Evolutionary conservation across 1,140 invertebrate species (phyloP), one percentile per base, ranked within the genome.

Genomic region (Eueides isabella): DNA sequence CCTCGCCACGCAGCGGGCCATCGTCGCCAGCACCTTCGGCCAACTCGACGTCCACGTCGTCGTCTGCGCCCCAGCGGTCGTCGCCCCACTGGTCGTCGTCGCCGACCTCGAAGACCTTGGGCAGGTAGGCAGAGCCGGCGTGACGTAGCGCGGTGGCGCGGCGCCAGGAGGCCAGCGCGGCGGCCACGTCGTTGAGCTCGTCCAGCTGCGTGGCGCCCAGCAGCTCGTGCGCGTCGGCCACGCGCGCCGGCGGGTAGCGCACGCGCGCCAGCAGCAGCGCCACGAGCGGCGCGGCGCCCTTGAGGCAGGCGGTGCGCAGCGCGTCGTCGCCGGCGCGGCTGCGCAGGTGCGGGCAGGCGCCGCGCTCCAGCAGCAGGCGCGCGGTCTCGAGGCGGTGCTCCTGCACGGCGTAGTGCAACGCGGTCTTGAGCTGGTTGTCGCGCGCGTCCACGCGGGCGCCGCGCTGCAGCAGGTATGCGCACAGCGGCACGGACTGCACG

Each of bases 321-420:
- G 98, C 97, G 95, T 98, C 97, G 92, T 98, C 98, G 41, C 97
- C 97, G 84, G 97, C 96, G 72, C 97, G 94, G 77, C 97, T 97
- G 76, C 94, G 94, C 16, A 96, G 94, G 89, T 95, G 95, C 26
- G 96, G 96, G 93, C 97, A 95, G 1, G 98, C 98, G 64, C 97
- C 97, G 93, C 97, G 94, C 63, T 96, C 94, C 38, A 99, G 90
- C 28, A 99, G 90, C 38, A 99, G 92, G 82, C 96, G 96, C 0
- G 97, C 97, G 4, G 98, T 98, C 89, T 98, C 97, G 83, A 98
- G 94, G 75, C 95, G 95, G 81, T 97, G 97, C 90, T 98, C 98
- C 85, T 98, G 97, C 76, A 98, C 98, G 0, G 98, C 97, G 93
- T 99, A 98, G 94, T 99, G 98, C 72, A 99, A 94, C 31, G 98